Conservation (phyloP, 1,140 invertebrate genomes). For the Drosophila fuyamai region DNA sequence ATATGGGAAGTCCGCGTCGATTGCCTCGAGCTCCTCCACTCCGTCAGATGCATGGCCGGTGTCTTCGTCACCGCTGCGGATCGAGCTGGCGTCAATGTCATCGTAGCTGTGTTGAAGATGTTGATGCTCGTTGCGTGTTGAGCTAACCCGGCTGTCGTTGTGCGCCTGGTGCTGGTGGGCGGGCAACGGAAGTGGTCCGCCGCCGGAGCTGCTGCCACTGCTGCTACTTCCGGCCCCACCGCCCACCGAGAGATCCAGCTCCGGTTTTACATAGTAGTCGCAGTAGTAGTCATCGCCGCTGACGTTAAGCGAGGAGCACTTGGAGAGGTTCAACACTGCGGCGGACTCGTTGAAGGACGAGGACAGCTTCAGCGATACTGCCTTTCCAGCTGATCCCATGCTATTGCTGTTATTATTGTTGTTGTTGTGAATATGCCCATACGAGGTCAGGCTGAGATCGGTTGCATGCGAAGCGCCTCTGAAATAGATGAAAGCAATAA, state of each 20-base stretch:
- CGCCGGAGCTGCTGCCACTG: conserved; percentile 32
- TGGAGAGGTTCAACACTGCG: conserved; percentile 75
- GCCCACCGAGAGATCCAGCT: conserved; percentile 70
- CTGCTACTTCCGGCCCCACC: conserved; percentile 31
- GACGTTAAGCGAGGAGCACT: conserved; percentile 63
- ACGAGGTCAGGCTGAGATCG: conserved; percentile 69
- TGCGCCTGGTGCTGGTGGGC: conserved; percentile 74
- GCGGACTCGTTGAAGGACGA: conserved; percentile 67
- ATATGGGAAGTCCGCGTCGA: conserved; percentile 83
- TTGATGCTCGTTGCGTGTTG: conserved; percentile 67
- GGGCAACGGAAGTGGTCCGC: conserved; percentile 51
- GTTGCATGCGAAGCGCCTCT: conserved; percentile 77
- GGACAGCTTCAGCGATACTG: conserved; percentile 48
- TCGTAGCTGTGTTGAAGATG: conserved; percentile 62
- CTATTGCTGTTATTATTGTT: conserved; percentile 64
- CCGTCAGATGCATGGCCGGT: conserved; percentile 67
- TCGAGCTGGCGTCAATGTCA: conserved; percentile 72
- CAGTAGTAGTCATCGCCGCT: conserved; percentile 70
- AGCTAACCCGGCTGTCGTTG: conserved; percentile 78
- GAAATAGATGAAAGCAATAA: conserved; percentile 1
- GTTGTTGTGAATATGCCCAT: conserved; percentile 61
- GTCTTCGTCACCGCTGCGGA: conserved; percentile 71
- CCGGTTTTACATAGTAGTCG: conserved; percentile 73
- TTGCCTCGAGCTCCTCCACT: conserved; percentile 79
- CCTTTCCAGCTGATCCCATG: conserved; percentile 46